These are phyloP conservation scores for Ennomos fuscantarius DNA, from an alignment of 2,888 invertebrate species.

Conservation along the genomic window DNA sequence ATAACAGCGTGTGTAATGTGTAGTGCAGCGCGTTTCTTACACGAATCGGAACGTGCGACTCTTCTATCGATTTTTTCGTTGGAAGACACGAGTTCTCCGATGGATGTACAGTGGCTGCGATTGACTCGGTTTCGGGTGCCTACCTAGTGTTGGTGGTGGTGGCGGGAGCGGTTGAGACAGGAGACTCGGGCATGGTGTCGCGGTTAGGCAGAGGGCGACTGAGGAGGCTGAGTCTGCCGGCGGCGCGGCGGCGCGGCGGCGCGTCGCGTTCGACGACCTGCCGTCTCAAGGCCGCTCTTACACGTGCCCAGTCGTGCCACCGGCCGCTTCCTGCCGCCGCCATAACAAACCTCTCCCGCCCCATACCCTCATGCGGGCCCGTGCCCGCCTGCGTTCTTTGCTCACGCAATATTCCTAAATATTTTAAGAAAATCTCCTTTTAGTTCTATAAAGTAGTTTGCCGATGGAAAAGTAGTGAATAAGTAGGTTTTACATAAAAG, in stretches of 20 bases:
- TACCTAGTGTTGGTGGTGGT: constrained; percentile 42
- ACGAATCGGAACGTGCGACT: constrained; percentile 38
- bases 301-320: constrained; percentile 79
- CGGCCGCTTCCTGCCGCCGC: constrained; percentile 79
- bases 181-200: constrained; percentile 58
- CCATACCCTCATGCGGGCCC: constrained; percentile 54
- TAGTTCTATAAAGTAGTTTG: constrained; percentile 3
- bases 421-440: constrained; percentile 39
- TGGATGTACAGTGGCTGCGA: constrained; percentile 11
- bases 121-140: constrained; percentile 27
- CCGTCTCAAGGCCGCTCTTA: constrained; percentile 82
- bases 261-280: constrained; percentile 76
- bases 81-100: constrained; percentile 13
- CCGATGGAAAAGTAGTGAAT: constrained; percentile 13
- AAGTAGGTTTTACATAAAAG: constrained; percentile 11
- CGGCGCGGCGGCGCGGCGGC: constrained; percentile 51
- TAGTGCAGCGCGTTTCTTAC: constrained; percentile 54
- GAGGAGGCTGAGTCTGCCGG: constrained; percentile 58
- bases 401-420: constrained; percentile 42
- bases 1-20: constrained; percentile 38
- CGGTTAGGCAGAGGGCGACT: constrained; percentile 58
- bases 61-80: constrained; percentile 7
- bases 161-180: constrained; percentile 54
- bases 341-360: constrained; percentile 79
- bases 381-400: constrained; percentile 34